phyloP scores from a whole-genome alignment of 2,888 invertebrate genomes.

The Mesorhabditis spiculigera region DNA sequence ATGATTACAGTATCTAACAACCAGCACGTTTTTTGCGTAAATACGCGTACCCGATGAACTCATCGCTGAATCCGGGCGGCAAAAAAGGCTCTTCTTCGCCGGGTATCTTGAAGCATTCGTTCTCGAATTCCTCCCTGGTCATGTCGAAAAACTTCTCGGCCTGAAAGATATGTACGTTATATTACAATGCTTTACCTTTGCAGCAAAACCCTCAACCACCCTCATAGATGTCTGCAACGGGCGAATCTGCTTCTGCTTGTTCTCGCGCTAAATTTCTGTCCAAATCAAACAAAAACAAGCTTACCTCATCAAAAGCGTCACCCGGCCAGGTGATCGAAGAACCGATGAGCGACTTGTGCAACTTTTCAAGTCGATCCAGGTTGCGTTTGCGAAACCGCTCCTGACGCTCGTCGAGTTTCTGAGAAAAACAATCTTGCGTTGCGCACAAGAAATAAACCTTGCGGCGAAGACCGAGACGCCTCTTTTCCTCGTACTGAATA shows the following conservation, averaged over 20 bases:
- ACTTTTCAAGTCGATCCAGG: slow-evolving; percentile 15
- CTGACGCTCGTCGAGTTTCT: slow-evolving; percentile 26
- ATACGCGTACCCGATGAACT: slow-evolving; percentile 76
- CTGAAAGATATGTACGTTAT: neutral
- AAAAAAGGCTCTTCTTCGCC: slow-evolving; percentile 62
- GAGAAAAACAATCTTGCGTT: slow-evolving; percentile 14
- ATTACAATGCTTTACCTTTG: slow-evolving; percentile 22
- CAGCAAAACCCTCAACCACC: slow-evolving; percentile 24
- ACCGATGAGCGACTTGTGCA: slow-evolving; percentile 18
- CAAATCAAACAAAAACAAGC: slow-evolving; percentile 6
- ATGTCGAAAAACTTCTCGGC: slow-evolving; percentile 21
- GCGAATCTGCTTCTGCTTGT: slow-evolving; percentile 17
- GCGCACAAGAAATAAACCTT: slow-evolving; percentile 9
- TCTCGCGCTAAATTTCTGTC: slow-evolving; percentile 11
- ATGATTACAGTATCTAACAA: neutral
- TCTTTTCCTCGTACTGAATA: slow-evolving; percentile 24
- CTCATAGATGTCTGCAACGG: slow-evolving; percentile 23
- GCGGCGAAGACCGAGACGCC: slow-evolving; percentile 8
- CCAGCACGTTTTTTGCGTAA: neutral
- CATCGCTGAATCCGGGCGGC: slow-evolving; percentile 86
- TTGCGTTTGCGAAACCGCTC: slow-evolving; percentile 22
- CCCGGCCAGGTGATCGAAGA: slow-evolving; percentile 28
- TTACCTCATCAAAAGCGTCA: slow-evolving; percentile 16
- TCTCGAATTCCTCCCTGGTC: slow-evolving; percentile 19
- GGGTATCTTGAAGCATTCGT: slow-evolving; percentile 18